phyloP scores from a whole-genome alignment of 2,113 vertebrate genomes.

The Hypanus sabinus region DNA sequence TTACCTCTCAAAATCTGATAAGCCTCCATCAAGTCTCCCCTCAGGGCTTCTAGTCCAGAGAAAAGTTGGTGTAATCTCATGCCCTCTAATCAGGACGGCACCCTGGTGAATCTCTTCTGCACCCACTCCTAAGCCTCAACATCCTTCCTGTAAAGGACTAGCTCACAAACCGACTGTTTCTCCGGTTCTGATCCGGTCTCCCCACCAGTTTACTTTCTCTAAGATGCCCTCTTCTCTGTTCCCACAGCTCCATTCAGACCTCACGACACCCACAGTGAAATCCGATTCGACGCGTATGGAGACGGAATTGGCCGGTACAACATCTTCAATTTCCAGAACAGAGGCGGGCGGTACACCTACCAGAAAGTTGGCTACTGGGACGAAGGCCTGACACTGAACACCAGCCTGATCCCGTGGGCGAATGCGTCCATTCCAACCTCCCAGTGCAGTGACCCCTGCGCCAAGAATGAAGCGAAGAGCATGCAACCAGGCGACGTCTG shows the following conservation, averaged over 20 bases:
- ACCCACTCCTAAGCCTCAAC: no score
- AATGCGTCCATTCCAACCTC: constrained; percentile 68
- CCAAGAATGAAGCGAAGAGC: constrained; percentile 90
- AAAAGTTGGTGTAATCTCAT: no score
- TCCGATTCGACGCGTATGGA: constrained; percentile 79
- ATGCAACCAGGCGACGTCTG: constrained; percentile 96
- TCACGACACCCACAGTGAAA: constrained; percentile 67
- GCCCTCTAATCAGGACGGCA: no score
- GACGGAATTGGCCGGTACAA: constrained; percentile 96
- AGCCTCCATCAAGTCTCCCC: no score
- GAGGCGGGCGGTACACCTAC: constrained; percentile 69
- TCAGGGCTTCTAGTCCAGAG: no score
- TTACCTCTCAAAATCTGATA: no score
- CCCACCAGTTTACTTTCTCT: background rate
- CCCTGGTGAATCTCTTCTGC: no score
- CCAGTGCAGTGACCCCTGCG: constrained; percentile 94
- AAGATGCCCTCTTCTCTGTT: constrained; percentile 34
- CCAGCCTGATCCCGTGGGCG: constrained; percentile 72
- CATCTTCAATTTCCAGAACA: constrained; percentile 83
- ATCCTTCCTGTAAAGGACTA: no score
- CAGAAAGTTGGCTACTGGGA: constrained; percentile 94
- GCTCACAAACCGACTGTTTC: background rate
- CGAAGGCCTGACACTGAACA: constrained; percentile 79
- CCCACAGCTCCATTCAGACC: constrained; percentile 76
- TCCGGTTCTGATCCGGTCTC: background rate